Base-by-base conservation (phyloP, 2,888 invertebrate genomes). In the Agrotis puta region DNA sequence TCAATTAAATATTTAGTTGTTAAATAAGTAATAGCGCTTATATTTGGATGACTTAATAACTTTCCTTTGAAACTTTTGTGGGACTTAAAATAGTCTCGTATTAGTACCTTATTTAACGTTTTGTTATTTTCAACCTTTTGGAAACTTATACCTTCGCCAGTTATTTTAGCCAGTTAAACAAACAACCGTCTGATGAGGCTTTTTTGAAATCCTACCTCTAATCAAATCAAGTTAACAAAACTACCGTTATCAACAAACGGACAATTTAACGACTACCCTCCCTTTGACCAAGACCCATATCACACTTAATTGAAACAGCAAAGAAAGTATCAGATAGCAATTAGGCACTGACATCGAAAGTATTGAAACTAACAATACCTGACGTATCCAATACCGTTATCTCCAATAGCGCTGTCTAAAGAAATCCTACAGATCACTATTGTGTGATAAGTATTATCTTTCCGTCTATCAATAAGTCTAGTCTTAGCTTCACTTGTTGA, bases 401-500 rank as follows among this genome's bases (percentile, higher is more conserved):
- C 51, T 48, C 77, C 20, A 64, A 81, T 66, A 77, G 43, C 54
- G 65, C 47, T 51, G 70, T 56, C 78, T 81, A 78, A 64, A 79
- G 57, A 78, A 71, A 67, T 64, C 51, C 48, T 59, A 73, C 62
- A 69, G 80, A 80, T 80, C 74, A 82, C 69, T 78, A 74, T 70
- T 73, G 63, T 61, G 57, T 54, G 70, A 80, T 83, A 83, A 77
- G 64, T 57, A 66, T 73, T 73, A 83, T 83, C 81, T 77, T 66
- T 70, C 58, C 69, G 81, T 82, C 82, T 81, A 83, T 74, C 81
- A 74, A 81, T 74, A 68, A 64, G 78, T 82, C 84, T 82, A 82
- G 84, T 56, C 67, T 67, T 24, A 78, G 69, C 78, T 53, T 82
- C 69, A 80, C 82, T 80, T 80, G 74, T 65, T 54, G 48, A 77